Evolutionary conservation across 2,888 invertebrate genomes (phyloP).

Genomic region (Anoncus sp.): DNA sequence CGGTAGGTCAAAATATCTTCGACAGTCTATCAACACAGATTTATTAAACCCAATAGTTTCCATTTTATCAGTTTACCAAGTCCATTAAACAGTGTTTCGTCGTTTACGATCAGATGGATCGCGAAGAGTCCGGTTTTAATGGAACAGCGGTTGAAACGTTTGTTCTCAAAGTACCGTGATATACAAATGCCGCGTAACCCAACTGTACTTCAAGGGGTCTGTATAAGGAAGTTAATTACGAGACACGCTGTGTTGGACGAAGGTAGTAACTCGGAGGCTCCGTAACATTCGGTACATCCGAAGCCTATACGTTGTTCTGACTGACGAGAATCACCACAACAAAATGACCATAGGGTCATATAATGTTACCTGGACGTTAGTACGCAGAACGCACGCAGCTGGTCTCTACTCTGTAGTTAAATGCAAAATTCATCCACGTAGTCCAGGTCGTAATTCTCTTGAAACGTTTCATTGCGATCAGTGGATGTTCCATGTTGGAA

Average conservation of each 20-base stretch:
- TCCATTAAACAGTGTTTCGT: conserved; percentile 6
- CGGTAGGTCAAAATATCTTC: not conserved
- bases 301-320: conserved; percentile 42
- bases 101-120: conserved; percentile 22
- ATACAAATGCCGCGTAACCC: conserved; percentile 1
- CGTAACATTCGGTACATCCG: conserved; percentile 44
- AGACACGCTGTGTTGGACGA: conserved; percentile 29
- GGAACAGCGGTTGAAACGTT: conserved; percentile 17
- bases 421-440: conserved; percentile 13
- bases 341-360: conserved; percentile 8
- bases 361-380: not conserved
- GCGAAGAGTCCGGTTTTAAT: conserved; percentile 15
- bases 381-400: conserved; percentile 33
- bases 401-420: not conserved
- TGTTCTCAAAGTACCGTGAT: conserved; percentile 19
- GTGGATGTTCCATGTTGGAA: not conserved
- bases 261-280: conserved; percentile 30
- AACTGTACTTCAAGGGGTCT: conserved; percentile 17
- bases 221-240: conserved; percentile 27
- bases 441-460: conserved; percentile 14
- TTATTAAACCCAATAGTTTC: not conserved
- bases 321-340: conserved; percentile 46
- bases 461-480: not conserved
- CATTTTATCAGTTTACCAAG: not conserved
- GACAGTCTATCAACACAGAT: not conserved